These are phyloP conservation scores for Margaritifera margaritifera DNA, from an alignment of 2,888 invertebrate genomes.

Conservation along the genomic window DNA sequence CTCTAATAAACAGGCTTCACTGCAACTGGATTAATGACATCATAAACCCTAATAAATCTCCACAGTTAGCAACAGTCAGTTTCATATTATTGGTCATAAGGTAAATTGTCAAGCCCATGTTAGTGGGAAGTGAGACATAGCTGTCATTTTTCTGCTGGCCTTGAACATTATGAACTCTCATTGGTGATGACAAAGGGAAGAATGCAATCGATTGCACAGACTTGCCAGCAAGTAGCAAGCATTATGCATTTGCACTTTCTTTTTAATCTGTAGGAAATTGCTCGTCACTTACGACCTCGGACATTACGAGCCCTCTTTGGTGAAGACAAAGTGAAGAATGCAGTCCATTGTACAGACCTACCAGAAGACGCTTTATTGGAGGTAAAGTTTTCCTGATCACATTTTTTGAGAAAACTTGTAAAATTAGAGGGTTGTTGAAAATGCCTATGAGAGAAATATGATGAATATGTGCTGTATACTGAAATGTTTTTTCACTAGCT, in stretches of 20 bases:
- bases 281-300: slow-evolving; percentile 86
- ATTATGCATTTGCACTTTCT: slow-evolving; percentile 3
- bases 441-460: neutral
- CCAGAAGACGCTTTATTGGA: slow-evolving; percentile 89
- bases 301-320: slow-evolving; percentile 90
- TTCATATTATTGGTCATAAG: too few species aligned
- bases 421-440: neutral
- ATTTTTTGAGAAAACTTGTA: neutral
- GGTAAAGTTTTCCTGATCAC: slow-evolving; percentile 57
- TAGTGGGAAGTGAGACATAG: too few species aligned
- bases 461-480: neutral
- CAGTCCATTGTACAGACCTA: slow-evolving; percentile 94
- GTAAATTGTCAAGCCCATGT: too few species aligned
- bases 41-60: too few species aligned
- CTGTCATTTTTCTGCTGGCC: too few species aligned
- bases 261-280: slow-evolving; percentile 82
- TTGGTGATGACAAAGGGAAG: too few species aligned
- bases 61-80: too few species aligned
- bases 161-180: too few species aligned
- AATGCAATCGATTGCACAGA: too few species aligned
- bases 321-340: slow-evolving; percentile 86
- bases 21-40: too few species aligned
- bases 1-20: too few species aligned
- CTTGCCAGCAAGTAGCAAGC: too few species aligned
- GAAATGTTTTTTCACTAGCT: neutral